phyloP scores from a whole-genome alignment of 2,113 vertebrate genomes.

The Sylvia atricapilla region DNA sequence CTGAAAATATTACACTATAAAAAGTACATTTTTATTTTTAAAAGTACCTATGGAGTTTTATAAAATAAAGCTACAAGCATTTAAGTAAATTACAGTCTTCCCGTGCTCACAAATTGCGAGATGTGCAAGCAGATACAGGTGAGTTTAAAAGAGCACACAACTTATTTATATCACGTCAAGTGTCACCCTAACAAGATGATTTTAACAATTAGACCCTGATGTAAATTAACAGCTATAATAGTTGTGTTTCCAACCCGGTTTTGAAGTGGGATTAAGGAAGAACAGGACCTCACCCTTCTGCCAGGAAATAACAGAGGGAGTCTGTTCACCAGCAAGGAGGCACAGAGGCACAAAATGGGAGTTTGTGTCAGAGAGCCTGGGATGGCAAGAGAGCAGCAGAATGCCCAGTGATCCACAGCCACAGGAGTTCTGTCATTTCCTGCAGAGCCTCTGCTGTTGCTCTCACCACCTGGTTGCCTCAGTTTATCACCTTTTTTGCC shows the following conservation, averaged over 20 bases:
- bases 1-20: conserved; percentile 1
- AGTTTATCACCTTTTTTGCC: not conserved
- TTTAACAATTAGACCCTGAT: not conserved
- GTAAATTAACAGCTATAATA: not conserved
- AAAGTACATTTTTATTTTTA: not conserved
- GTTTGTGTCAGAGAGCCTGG: not conserved
- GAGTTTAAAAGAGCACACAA: not conserved
- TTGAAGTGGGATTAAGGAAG: not conserved
- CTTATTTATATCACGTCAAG: not conserved
- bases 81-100: conserved; percentile 7
- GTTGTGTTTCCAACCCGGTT: not conserved
- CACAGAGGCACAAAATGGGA: not conserved
- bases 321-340: not conserved
- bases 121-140: not conserved
- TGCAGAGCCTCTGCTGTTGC: not conserved
- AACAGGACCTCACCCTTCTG: not conserved
- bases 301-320: not conserved
- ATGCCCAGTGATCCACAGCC: not conserved
- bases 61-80: not conserved
- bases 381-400: not conserved
- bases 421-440: not conserved
- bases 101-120: conserved; percentile 1
- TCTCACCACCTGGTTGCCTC: not conserved
- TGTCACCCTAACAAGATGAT: not conserved
- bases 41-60: not conserved